phyloP scores from a whole-genome alignment of 2,888 invertebrate species.

The Amiota mariae region DNA sequence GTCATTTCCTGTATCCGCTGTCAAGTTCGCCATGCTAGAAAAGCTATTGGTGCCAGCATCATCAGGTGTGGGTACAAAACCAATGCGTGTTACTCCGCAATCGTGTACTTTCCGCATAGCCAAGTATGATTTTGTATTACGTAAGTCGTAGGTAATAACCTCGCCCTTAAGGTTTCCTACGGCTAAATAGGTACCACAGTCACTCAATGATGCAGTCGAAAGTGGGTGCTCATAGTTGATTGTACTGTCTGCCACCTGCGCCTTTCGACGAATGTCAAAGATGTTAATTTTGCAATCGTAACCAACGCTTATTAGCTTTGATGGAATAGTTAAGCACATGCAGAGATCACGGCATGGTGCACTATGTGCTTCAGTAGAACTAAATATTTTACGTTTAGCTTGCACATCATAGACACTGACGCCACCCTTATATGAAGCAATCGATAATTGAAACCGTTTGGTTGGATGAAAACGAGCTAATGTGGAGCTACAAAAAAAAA shows the following conservation, averaged over 20 bases:
- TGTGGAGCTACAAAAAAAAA: conserved; percentile 60
- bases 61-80: conserved; percentile 65
- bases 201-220: conserved; percentile 68
- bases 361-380: conserved; percentile 63
- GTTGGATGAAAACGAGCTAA: conserved; percentile 71
- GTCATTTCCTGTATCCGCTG: conserved; percentile 8
- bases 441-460: conserved; percentile 68
- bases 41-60: conserved; percentile 55
- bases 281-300: conserved; percentile 72
- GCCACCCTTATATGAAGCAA: conserved; percentile 69
- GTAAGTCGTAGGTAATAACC: conserved; percentile 69
- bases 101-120: conserved; percentile 64
- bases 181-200: conserved; percentile 71
- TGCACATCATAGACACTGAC: conserved; percentile 70
- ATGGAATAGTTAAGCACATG: conserved; percentile 65
- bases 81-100: conserved; percentile 63
- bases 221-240: conserved; percentile 66
- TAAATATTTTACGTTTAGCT: conserved; percentile 64
- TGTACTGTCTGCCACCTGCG: conserved; percentile 55
- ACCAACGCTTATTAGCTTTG: conserved; percentile 70
- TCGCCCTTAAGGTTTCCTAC: conserved; percentile 73
- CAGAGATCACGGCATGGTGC: conserved; percentile 72
- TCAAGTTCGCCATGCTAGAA: conserved; percentile 47
- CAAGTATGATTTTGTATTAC: conserved; percentile 64
- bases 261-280: conserved; percentile 69